A percentile compares a stretch with the other conserved stretches of the same genome.
Evolutionary conservation across 2,797 vertebrate genomes (phyloP).

Genomic region (Erethizon dorsatum): DNA sequence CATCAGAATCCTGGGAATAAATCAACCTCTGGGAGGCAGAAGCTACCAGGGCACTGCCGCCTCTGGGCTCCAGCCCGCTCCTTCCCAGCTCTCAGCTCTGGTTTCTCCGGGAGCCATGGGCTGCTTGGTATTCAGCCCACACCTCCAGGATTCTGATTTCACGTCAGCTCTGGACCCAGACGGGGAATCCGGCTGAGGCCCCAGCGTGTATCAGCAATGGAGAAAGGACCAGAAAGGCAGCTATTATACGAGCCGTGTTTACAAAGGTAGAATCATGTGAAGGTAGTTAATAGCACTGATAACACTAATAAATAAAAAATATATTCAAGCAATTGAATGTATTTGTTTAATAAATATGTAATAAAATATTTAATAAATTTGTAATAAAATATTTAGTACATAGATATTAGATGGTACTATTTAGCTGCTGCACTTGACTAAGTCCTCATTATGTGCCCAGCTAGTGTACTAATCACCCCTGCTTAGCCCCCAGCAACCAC

Average conservation of each 20-base stretch:
- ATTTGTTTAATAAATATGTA: constrained; percentile 47
- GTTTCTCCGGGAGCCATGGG: constrained; percentile 75
- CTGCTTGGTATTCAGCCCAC: constrained; percentile 86
- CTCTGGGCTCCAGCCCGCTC: constrained; percentile 58
- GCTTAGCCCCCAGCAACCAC: background rate
- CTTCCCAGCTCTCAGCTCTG: background rate
- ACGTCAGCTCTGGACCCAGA: constrained; percentile 79
- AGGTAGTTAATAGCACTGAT: background rate
- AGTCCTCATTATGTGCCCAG: background rate
- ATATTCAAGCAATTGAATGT: background rate
- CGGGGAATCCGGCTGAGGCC: constrained; percentile 78
- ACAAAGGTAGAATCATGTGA: background rate
- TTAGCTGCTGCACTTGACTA: constrained; percentile 46
- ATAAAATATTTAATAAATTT: constrained; percentile 36
- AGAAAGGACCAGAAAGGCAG: constrained; percentile 47
- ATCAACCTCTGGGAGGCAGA: constrained; percentile 88
- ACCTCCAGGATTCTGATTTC: constrained; percentile 76
- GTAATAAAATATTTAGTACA: background rate
- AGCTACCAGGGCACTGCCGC: constrained; percentile 83
- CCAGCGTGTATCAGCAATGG: constrained; percentile 64
- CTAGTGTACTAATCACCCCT: background rate
- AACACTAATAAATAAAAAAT: background rate
- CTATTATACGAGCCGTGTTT: background rate
- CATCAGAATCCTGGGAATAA: constrained; percentile 89
- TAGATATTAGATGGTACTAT: background rate